Percentiles rank a stretch among this genome's conserved stretches.
These are phyloP conservation scores for Malurus cyaneus DNA, from an alignment of 2,113 vertebrate genomes.

Conservation along the genomic window DNA sequence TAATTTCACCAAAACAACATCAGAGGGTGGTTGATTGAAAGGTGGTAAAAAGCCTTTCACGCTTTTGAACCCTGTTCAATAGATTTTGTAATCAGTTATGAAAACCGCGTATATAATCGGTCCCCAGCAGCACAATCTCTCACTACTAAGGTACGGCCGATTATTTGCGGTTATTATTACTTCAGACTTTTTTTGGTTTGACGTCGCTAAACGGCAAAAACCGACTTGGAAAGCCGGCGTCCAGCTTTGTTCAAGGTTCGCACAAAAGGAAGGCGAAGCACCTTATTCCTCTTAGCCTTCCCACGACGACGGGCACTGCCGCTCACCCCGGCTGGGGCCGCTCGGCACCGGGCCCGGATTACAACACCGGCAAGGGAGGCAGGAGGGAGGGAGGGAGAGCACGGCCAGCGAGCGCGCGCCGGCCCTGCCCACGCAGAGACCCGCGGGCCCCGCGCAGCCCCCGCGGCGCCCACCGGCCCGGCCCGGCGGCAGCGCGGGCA, in stretches of 20 bases:
- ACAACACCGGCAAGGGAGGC: background rate
- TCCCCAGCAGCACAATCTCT: background rate
- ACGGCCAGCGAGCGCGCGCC: background rate
- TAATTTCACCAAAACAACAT: background rate
- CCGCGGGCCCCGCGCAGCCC: background rate
- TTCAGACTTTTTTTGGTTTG: background rate
- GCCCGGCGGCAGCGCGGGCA: too few relatives aligned
- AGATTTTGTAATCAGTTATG: background rate
- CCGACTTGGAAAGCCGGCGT: background rate
- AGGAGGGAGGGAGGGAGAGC: background rate
- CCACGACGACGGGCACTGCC: background rate
- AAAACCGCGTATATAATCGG: background rate
- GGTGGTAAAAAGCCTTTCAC: background rate
- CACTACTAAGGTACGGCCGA: background rate
- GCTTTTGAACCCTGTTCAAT: background rate
- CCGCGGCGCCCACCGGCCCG: background rate
- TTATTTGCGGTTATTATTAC: background rate
- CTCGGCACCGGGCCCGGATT: slow-evolving; percentile 15
- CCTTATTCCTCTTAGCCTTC: background rate
- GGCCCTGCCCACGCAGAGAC: background rate
- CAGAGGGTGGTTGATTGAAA: background rate
- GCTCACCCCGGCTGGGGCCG: background rate
- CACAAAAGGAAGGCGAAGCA: background rate
- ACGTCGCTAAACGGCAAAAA: background rate
- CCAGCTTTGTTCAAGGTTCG: background rate